Base-by-base conservation (phyloP, 1,140 invertebrate species). In the Dendroctonus ponderosae region DNA sequence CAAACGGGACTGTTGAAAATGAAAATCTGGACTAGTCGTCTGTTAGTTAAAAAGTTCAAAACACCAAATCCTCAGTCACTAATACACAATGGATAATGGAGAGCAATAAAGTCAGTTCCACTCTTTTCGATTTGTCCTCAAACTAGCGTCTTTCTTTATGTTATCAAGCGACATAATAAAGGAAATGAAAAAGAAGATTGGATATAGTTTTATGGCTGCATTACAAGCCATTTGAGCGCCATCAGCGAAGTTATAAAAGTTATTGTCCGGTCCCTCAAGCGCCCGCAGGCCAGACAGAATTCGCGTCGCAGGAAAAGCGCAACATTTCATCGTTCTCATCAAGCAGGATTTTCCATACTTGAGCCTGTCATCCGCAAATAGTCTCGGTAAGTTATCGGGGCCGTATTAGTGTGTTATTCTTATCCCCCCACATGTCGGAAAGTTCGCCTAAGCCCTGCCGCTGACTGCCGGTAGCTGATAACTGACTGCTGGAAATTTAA, bases 401-500 rank as follows among this genome's bases (percentile, higher is more conserved):
- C 26, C 26, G 9, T 56, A 8, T 40, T 61, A 50, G 58, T 50
- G 46, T 41, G 48, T 61, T 61, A 61, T 61, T 61, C 58, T 50
- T 38, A 61, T 61, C 26, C 26, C 26, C 26, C 58, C 46, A 38
- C 58, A 61, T 41, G 48, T 61, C 26, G 48, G 15, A 61, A 61
- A 61, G 9, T 61, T 61, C 39, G 5, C 41, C 41, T 15, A 58
- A 58, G 26, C 46, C 56, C 56, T 58, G 41, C 26, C 26, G 56
- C 42, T 58, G 56, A 58, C 56, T 58, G 56, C 12, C 37, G 40
- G 56, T 26, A 15, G 56, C 56, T 46, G 56, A 58, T 58, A 58
- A 43, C 56, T 56, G 53, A 40, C 53, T 56, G 40, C 42, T 46
- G 56, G 46, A 58, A 58, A 58, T 58, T 58, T 46, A 46, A 58